Evolutionary conservation across 2,888 invertebrate species (phyloP).

Genomic region (Drosophila limbata): DNA sequence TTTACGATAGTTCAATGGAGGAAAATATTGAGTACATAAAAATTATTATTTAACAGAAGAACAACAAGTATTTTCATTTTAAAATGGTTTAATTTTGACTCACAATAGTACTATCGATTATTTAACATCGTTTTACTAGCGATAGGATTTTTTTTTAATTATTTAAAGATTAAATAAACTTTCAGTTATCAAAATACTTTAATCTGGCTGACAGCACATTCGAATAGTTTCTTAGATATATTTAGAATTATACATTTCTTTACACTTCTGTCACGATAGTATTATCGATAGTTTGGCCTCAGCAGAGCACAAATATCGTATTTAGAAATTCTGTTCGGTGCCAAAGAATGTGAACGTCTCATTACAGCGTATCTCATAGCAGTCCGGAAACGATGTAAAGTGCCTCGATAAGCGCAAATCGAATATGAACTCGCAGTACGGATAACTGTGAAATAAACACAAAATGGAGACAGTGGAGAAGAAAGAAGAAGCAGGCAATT

Average conservation of each 20-base stretch:
- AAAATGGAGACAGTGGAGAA: background rate
- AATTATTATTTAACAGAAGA: no score
- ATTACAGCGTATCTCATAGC: slow-evolving; percentile 83
- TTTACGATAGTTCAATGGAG: no score
- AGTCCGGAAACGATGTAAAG: slow-evolving; percentile 83
- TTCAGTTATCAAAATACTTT: background rate
- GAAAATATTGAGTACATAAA: no score
- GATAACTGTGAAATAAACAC: slow-evolving; percentile 72
- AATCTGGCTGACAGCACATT: background rate
- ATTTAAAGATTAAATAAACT: no score
- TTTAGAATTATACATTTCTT: slow-evolving; percentile 1
- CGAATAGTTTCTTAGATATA: background rate
- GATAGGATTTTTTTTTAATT: no score
- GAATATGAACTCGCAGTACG: slow-evolving; percentile 83
- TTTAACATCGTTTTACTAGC: no score
- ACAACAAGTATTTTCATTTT: no score
- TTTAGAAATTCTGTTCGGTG: slow-evolving; percentile 49
- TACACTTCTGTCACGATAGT: background rate
- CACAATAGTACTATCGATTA: no score
- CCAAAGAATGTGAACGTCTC: slow-evolving; percentile 82
- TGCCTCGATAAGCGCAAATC: slow-evolving; percentile 83
- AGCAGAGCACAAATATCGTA: background rate
- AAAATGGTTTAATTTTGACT: no score
- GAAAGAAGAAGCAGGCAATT: background rate
- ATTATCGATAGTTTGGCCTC: no score